Evolutionary conservation across 2,797 vertebrate species (phyloP), one percentile per base, ranked within the genome.

Genomic region (Pangasius krempfi): DNA sequence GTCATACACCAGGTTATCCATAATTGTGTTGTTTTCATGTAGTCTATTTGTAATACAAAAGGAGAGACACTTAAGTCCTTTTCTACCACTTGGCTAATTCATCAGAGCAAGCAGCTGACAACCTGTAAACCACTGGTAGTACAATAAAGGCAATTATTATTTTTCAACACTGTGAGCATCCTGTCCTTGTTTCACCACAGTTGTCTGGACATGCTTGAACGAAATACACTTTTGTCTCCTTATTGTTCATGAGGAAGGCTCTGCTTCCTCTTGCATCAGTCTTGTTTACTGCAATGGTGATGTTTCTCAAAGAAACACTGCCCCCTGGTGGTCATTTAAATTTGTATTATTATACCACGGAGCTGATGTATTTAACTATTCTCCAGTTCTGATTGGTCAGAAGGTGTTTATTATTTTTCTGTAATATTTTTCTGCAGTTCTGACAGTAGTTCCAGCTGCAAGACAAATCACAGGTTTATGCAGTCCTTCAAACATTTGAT

Each of bases 131-230:
- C 93, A 95, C 94, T 93, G 92, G 93, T 86, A 86, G 91, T 92
- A 93, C 94, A 97, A 96, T 96, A 96, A 96, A 96, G 93, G 92
- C 92, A 93, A 56, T 70, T 70, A 94, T 93, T 96, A 95, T 96
- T 96, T 96, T 96, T 95, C 92, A 95, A 91, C 93, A 85, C 4
- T 18, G 20, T 72, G 47, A 82, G 18, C 12, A 25, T 82, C 20
- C 50, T 84, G 79, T 87, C 25, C 10, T 72, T 58, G 47, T 22
- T 83, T 16, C 40, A 30, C 9, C 52, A 58, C n/a, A 56, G 33
- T 60, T 66, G 40, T 66, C 62, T 50, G 37, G 16, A 33, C 30
- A 56, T 70, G n/a, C 13, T 64, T 5, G 30, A 85, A 70, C 27
- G 7, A 85, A 52, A 52, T 25, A 7, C n/a, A 37, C 9, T 33